phyloP scores from a whole-genome alignment of 2,113 vertebrate genomes.

The Thermophis baileyi region DNA sequence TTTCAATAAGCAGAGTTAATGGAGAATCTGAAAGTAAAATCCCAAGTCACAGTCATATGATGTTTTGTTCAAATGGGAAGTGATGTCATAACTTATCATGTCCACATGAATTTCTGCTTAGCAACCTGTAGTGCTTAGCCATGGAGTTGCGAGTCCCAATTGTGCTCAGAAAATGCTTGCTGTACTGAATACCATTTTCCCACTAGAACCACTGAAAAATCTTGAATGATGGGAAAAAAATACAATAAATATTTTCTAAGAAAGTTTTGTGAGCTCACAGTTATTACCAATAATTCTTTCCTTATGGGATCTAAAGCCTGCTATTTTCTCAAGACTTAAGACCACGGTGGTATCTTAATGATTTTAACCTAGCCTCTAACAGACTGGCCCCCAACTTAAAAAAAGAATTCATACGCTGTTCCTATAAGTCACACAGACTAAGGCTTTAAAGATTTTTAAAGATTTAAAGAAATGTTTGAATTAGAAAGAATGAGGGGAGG shows the following conservation, averaged over 20 bases:
- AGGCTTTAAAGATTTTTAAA: not conserved
- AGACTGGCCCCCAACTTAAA: not conserved
- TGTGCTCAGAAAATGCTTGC: not conserved
- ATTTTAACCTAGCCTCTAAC: not conserved
- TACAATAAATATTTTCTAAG: not conserved
- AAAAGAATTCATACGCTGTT: not conserved
- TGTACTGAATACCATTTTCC: not conserved
- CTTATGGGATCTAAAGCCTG: not conserved
- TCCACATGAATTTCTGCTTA: not conserved
- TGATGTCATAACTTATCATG: not conserved
- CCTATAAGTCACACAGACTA: not conserved
- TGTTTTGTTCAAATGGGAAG: not conserved
- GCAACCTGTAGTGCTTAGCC: not conserved
- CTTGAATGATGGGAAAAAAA: not conserved
- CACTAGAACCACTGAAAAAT: not conserved
- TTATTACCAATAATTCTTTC: not conserved
- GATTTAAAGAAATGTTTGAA: not conserved
- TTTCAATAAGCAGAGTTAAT: not conserved
- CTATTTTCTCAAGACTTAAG: not conserved
- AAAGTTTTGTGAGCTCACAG: not conserved
- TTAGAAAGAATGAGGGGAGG: not conserved
- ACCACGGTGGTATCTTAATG: not conserved
- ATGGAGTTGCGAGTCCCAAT: not conserved
- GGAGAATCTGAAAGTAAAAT: not conserved
- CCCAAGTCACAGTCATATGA: not conserved